Base-by-base conservation (phyloP, 1,140 invertebrate genomes). In the Zaprionus africanus region DNA sequence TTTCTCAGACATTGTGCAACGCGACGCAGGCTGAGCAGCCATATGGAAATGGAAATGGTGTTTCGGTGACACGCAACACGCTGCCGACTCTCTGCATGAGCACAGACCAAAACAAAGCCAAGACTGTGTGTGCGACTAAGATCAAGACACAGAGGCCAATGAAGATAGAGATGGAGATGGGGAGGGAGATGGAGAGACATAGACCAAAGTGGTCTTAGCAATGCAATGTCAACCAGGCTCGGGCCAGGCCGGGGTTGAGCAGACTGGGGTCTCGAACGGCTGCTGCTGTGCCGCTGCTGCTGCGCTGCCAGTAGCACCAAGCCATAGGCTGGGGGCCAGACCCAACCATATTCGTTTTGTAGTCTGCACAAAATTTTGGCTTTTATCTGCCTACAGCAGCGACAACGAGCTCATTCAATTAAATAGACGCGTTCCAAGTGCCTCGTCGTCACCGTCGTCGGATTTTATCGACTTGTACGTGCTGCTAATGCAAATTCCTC, bases 1-100 rank as follows among this genome's bases (percentile, higher is more conserved):
- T 46, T 65, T 68, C 66, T 68, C 66, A 41, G 34, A 58, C 19
- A 41, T 76, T 72, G 62, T 60, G 62, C 59, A 76, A 76, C 31
- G 15, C 22, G 41, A 17, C 54, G 43, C 53, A 73, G 76, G 59
- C 58, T 67, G 62, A 58, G 69, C 69, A 77, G 63, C 57, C 74
- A 72, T 22, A 60, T 65, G 68, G 61, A 76, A 76, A 76, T 79
- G 77, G 43, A 76, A 76, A 76, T 76, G 77, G 38, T 54, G 84
- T 68, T 81, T 83, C 51, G 57, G 63, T 69, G 82, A 88, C 83
- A 87, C 78, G 83, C 83, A 83, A 76, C 83, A 87, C 78, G 84
- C 81, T 76, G 73, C 56, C 65, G 26, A 59, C 56, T 28, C 54
- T 49, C 19, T 24, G 38, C 60, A 57, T 63, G 19, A 57, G 73